Percentiles rank a stretch among this genome's conserved stretches.
Conservation (phyloP, 2,113 vertebrate genomes). For the Engystomops pustulosus region DNA sequence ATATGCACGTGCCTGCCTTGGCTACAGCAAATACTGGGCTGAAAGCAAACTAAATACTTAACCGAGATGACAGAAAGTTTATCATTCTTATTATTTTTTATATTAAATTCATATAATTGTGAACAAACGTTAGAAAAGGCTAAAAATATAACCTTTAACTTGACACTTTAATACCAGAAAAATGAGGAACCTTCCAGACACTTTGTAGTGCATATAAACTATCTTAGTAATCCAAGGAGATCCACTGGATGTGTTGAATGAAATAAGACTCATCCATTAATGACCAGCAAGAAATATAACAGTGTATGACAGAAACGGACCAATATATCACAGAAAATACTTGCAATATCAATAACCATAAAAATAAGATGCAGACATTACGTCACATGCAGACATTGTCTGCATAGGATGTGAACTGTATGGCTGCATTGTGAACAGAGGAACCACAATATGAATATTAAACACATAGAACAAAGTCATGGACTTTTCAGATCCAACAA, state of each 20-base stretch:
- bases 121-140: neutral
- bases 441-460: slow-evolving; percentile 1
- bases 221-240: neutral
- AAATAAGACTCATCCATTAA: neutral
- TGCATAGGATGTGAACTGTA: neutral
- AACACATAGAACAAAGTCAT: slow-evolving; percentile 25
- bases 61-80: neutral
- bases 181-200: neutral
- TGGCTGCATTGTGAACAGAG: slow-evolving; percentile 8
- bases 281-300: neutral
- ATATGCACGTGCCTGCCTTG: too few species aligned
- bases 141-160: neutral
- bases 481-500: neutral
- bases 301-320: neutral
- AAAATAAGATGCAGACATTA: slow-evolving; percentile 39
- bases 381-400: neutral
- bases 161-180: neutral
- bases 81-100: neutral
- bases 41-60: neutral
- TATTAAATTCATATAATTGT: neutral
- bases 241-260: neutral
- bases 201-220: neutral
- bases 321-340: neutral
- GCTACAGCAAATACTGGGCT: too few species aligned
- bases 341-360: neutral